Evolutionary conservation across 2,888 invertebrate species (phyloP), one percentile per base, ranked within the genome.

Genomic region (Helicoverpa assulta): DNA sequence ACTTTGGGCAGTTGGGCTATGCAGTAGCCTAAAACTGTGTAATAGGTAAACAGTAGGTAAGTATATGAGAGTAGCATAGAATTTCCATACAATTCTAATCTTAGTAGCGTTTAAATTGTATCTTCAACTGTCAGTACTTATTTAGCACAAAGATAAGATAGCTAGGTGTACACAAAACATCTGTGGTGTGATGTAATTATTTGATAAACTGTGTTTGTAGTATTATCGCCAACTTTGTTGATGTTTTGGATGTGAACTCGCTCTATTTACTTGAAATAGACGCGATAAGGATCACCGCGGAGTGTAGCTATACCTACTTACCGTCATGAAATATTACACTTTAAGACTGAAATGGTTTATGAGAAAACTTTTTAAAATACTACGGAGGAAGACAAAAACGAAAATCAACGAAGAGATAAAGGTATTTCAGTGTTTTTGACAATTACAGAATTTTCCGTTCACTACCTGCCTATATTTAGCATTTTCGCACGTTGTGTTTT

Each of bases 181-280:
- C 67, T 73, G 61, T 33, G 62, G 16, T 50, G 21, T 80, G 76
- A 77, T 80, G 80, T 63, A 80, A 70, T 76, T 77, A 80, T 76
- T 77, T 66, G 76, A 80, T 80, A 77, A 76, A 76, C 43, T 59
- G 10, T 37, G 64, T 76, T 50, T 21, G 40, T 43, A 33, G 57
- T n/a, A 51, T 77, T 78, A 78, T 77, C 81, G 57, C 59, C 3
- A 71, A 72, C 26, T 57, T 66, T 81, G 81, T 78, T 77, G 68
- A 68, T 71, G 56, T 81, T 77, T 68, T 57, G 56, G 16, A 63
- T 70, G 57, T 57, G 29, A 52, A 63, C 33, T 69, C 63, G 68
- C 64, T 77, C 73, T 78, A 77, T 81, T 81, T 69, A 79, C 78
- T 81, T 54, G 14, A 56, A 69, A 67, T 57, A 72, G 54, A 61